A percentile compares a stretch with the other conserved stretches of the same genome.
These are phyloP conservation scores for Platygyra sinensis DNA, from an alignment of 64 coral and sea anemone genomes.

Conservation along the genomic window DNA sequence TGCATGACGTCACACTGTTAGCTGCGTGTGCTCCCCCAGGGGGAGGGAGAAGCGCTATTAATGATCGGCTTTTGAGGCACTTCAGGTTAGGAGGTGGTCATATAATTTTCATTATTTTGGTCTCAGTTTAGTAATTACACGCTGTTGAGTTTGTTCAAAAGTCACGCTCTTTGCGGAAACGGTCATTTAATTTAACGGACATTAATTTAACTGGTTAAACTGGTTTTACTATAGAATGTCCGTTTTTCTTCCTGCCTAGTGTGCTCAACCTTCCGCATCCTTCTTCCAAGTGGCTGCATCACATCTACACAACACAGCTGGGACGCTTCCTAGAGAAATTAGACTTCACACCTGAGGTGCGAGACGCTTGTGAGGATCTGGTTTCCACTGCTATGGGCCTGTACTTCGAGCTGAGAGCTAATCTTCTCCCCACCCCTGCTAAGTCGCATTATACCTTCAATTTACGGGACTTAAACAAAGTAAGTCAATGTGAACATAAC, in stretches of 20 bases:
- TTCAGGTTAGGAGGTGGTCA: slow-evolving; percentile 62
- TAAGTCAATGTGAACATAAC: slow-evolving; percentile 3
- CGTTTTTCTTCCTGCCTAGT: slow-evolving; percentile 49
- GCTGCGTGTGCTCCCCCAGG: slow-evolving; percentile 92
- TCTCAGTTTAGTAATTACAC: background rate
- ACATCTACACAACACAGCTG: slow-evolving; percentile 91
- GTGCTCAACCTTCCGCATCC: slow-evolving; percentile 82
- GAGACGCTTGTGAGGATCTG: slow-evolving; percentile 67
- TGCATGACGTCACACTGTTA: slow-evolving; percentile 84
- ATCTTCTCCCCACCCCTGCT: slow-evolving; percentile 86
- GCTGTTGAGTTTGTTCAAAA: too few relatives aligned
- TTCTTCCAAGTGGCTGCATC: slow-evolving; percentile 82
- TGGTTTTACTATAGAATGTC: background rate
- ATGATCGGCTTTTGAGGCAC: slow-evolving; percentile 76
- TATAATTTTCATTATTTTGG: too few relatives aligned
- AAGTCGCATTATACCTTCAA: slow-evolving; percentile 99
- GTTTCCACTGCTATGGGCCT: slow-evolving; percentile 64
- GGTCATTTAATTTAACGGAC: too few relatives aligned
- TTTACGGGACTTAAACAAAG: slow-evolving; percentile 88
- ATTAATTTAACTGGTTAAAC: background rate
- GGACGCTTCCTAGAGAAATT: slow-evolving; percentile 88
- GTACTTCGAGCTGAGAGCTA: slow-evolving; percentile 78
- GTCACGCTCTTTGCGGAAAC: too few relatives aligned
- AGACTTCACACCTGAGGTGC: slow-evolving; percentile 87
- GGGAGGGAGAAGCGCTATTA: slow-evolving; percentile 86